Evolutionary conservation across 2,888 invertebrate species (phyloP).

Genomic region (Thecophora atra): DNA sequence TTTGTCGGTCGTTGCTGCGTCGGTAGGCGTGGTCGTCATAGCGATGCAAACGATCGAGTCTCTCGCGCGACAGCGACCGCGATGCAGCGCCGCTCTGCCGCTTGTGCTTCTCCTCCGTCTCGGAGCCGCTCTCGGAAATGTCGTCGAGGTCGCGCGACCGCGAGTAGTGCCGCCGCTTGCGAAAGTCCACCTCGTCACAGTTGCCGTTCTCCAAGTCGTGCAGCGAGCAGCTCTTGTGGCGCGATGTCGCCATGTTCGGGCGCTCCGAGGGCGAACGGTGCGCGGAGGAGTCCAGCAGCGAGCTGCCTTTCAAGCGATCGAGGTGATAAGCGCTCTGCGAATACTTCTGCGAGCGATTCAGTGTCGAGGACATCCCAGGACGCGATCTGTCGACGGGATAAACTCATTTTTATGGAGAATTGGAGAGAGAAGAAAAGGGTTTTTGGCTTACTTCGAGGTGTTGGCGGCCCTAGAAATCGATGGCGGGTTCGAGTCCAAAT

Average conservation of each 20-base stretch:
- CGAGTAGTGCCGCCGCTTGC: conserved; percentile 63
- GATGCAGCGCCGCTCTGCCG: conserved; percentile 49
- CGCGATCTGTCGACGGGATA: conserved; percentile 51
- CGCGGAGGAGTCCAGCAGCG: conserved; percentile 38
- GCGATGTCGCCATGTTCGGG: conserved; percentile 42
- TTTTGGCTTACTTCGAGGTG: not conserved
- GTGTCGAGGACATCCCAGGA: conserved; percentile 48
- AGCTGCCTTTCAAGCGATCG: conserved; percentile 56
- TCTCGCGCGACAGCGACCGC: conserved; percentile 53
- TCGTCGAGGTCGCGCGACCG: conserved; percentile 67
- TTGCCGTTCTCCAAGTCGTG: conserved; percentile 61
- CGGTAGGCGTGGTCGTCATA: conserved; percentile 55
- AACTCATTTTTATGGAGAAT: not conserved
- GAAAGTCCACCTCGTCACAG: conserved; percentile 60
- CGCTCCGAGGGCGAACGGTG: not conserved
- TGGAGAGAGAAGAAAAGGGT: not conserved
- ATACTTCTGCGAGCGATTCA: conserved; percentile 59
- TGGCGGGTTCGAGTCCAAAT: conserved; percentile 76
- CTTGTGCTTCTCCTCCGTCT: conserved; percentile 61
- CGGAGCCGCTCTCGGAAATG: conserved; percentile 66
- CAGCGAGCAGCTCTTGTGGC: conserved; percentile 62
- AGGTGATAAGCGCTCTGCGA: conserved; percentile 65
- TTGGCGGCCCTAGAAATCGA: conserved; percentile 66
- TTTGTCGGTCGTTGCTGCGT: conserved; percentile 51
- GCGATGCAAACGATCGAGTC: conserved; percentile 52